phyloP scores from a whole-genome alignment of 2,113 vertebrate genomes.

The Aepyceros melampus region DNA sequence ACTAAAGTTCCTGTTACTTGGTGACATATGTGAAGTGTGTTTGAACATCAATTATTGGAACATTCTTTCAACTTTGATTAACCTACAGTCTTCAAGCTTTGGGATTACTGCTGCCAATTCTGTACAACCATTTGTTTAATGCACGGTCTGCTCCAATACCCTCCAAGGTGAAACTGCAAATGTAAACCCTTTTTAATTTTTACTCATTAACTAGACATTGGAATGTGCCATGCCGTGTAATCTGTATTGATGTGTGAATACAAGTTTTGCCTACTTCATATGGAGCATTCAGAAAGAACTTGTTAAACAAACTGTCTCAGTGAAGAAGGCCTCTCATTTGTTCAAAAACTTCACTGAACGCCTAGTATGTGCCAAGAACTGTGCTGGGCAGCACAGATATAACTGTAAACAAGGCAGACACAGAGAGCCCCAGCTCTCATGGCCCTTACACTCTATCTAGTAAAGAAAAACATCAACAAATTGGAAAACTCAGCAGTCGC shows the following conservation, averaged over 20 bases:
- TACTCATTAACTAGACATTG: constrained; percentile 48
- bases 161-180: constrained; percentile 24
- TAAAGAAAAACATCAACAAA: background rate
- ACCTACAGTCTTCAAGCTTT: constrained; percentile 28
- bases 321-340: constrained; percentile 10
- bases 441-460: background rate
- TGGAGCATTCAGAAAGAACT: constrained; percentile 3
- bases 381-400: background rate
- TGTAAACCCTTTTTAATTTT: background rate
- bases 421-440: background rate
- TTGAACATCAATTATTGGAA: constrained; percentile 51
- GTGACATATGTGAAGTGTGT: constrained; percentile 23
- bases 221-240: constrained; percentile 10
- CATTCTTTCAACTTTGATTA: constrained; percentile 63
- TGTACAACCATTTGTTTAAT: constrained; percentile 35
- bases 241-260: constrained; percentile 43
- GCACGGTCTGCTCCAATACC: background rate
- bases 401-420: background rate
- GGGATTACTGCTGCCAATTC: constrained; percentile 43
- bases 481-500: no score
- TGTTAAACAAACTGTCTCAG: constrained; percentile 17
- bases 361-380: background rate
- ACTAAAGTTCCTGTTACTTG: constrained; percentile 22
- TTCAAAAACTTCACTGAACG: background rate
- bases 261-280: constrained; percentile 37